phyloP scores from a whole-genome alignment of 2,113 vertebrate species.

The Oryzias celebensis region DNA sequence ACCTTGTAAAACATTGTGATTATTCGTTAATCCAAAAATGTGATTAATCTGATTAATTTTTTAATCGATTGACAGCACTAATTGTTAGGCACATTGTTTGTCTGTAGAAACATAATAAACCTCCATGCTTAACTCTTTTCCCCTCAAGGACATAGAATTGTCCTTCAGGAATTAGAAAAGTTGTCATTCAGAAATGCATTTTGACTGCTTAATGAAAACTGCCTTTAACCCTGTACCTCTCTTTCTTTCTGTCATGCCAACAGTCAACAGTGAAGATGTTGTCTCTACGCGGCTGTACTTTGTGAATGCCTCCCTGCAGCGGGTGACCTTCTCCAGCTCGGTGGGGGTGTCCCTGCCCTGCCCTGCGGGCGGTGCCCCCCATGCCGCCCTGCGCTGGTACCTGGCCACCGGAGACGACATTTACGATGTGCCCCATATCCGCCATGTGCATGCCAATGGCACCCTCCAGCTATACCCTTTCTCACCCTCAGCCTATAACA shows the following conservation, averaged over 20 bases:
- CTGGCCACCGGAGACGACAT: slow-evolving; percentile 98
- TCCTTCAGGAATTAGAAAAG: neutral
- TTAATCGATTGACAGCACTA: too few relatives aligned
- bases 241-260: slow-evolving; percentile 64
- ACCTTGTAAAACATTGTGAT: too few relatives aligned
- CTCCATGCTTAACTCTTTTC: neutral
- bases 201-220: slow-evolving; percentile 74
- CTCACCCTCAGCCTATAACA: slow-evolving; percentile 98
- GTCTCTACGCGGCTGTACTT: slow-evolving; percentile 97
- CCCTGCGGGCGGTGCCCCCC: slow-evolving; percentile 95
- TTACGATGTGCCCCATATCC: slow-evolving; percentile 98
- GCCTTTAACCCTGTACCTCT: slow-evolving; percentile 78
- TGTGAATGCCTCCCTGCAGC: slow-evolving; percentile 98
- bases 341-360: slow-evolving; percentile 96
- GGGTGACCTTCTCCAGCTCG: slow-evolving; percentile 99
- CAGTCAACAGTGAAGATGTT: slow-evolving; percentile 94
- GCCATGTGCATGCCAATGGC: slow-evolving; percentile 97
- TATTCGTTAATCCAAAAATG: too few relatives aligned
- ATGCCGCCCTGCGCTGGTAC: slow-evolving; percentile 96
- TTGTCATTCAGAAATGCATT: neutral
- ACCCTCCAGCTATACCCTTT: slow-evolving; percentile 98
- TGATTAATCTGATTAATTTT: too few relatives aligned
- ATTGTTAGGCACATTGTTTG: neutral
- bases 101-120: neutral
- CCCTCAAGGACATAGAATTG: neutral